These are phyloP conservation scores for Dicentrarchus labrax DNA, from an alignment of 2,113 vertebrate genomes.

Conservation along the genomic window DNA sequence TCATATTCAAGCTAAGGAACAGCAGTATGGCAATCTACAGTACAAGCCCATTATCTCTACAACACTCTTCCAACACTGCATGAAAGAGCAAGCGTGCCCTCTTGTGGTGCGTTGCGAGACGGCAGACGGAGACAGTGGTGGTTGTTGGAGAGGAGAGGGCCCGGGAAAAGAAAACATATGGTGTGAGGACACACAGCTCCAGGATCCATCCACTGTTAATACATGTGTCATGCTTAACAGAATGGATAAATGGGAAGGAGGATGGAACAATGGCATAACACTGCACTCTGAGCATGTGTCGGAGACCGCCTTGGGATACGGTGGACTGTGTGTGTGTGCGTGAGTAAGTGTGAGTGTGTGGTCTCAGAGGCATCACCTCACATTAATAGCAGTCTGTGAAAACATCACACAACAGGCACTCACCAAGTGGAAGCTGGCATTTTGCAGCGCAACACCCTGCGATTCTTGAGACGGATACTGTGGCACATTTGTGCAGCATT, in stretches of 20 bases:
- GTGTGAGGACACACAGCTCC: slow-evolving; percentile 84
- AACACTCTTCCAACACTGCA: too few relatives aligned
- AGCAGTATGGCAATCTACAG: neutral
- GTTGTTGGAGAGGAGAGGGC: slow-evolving; percentile 54
- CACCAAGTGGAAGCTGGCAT: slow-evolving; percentile 45
- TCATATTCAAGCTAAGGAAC: neutral
- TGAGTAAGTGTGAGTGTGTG: slow-evolving; percentile 32
- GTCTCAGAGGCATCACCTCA: slow-evolving; percentile 64
- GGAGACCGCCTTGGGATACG: slow-evolving; percentile 66
- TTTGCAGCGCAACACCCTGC: slow-evolving; percentile 20
- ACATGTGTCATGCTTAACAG: slow-evolving; percentile 86
- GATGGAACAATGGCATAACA: slow-evolving; percentile 78
- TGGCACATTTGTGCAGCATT: slow-evolving; percentile 9
- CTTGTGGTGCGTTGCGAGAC: slow-evolving; percentile 66
- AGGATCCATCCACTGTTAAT: slow-evolving; percentile 85
- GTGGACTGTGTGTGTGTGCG: slow-evolving; percentile 55
- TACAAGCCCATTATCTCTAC: neutral
- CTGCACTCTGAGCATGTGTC: slow-evolving; percentile 77
- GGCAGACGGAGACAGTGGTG: slow-evolving; percentile 44
- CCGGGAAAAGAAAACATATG: slow-evolving; percentile 82
- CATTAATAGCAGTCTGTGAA: slow-evolving; percentile 61
- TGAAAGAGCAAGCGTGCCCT: slow-evolving; percentile 59
- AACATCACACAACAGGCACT: slow-evolving; percentile 34
- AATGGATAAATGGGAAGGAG: slow-evolving; percentile 84
- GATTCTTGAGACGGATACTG: neutral